Percentiles rank a stretch among this genome's conserved stretches.
phyloP scores from a whole-genome alignment of 1,140 invertebrate genomes.

The Kradibia gibbosae region DNA sequence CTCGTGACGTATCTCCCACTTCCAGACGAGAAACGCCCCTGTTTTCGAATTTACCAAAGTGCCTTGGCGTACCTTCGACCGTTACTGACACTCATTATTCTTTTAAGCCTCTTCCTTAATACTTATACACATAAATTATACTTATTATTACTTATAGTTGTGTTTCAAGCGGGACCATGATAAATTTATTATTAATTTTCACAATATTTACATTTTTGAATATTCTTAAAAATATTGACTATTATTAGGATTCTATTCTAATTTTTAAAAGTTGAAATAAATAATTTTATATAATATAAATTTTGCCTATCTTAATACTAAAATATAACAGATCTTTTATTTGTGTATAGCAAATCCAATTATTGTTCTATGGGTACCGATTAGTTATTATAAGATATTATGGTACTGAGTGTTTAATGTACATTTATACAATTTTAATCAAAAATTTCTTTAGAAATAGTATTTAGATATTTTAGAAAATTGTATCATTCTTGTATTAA shows the following conservation, averaged over 20 bases:
- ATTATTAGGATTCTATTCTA: not conserved
- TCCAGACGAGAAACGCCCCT: too few relatives aligned
- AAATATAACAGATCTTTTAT: not conserved
- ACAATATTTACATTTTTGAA: constrained; percentile 28
- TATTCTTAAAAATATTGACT: constrained; percentile 21
- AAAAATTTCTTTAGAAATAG: constrained; percentile 17
- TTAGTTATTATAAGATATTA: not conserved
- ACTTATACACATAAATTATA: too few relatives aligned
- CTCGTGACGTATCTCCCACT: too few relatives aligned
- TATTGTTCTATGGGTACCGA: not conserved
- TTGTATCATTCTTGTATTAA: not conserved
- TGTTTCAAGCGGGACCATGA: too few relatives aligned
- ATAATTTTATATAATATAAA: constrained; percentile 25
- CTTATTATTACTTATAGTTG: too few relatives aligned
- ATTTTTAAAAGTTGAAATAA: constrained; percentile 7
- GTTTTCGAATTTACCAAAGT: too few relatives aligned
- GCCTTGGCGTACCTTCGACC: too few relatives aligned
- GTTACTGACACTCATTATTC: too few relatives aligned
- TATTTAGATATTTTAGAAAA: constrained; percentile 31
- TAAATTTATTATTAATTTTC: constrained; percentile 13
- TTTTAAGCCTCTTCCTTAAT: too few relatives aligned
- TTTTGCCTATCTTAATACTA: not conserved
- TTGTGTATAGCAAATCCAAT: constrained; percentile 1
- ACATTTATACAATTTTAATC: constrained; percentile 30
- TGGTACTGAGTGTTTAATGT: not conserved